Conservation (phyloP, 2,113 vertebrate species). For the Urocolius indicus region DNA sequence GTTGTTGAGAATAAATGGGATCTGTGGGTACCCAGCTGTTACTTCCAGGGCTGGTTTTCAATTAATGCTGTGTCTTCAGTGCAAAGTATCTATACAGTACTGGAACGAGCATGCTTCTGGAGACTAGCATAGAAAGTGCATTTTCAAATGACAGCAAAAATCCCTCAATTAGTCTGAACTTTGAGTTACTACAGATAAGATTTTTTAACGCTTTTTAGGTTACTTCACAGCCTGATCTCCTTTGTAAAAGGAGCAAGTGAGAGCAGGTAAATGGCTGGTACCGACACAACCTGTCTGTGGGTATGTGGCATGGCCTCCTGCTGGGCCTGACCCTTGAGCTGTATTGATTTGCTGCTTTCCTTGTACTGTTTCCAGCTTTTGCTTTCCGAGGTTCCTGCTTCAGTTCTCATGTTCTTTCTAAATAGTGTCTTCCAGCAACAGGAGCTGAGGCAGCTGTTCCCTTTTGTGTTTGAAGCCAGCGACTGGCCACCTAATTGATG, state of each 20-base stretch:
- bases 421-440: not conserved
- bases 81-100: not conserved
- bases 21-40: not conserved
- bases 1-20: not conserved
- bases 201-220: not conserved
- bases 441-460: not conserved
- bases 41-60: not conserved
- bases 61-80: not conserved
- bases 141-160: not conserved
- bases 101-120: not conserved
- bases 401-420: not conserved
- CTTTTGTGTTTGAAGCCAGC: not conserved
- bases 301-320: not conserved
- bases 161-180: not conserved
- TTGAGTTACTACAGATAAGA: not conserved
- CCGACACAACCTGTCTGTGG: not conserved
- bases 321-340: fast-evolving
- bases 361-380: not conserved
- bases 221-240: not conserved
- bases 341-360: not conserved
- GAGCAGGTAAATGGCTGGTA: not conserved
- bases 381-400: not conserved
- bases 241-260: not conserved
- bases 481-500: not conserved
- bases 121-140: not conserved